These are phyloP conservation scores for Falco novaeseelandiae DNA, from an alignment of 2,797 vertebrate genomes.

Conservation along the genomic window DNA sequence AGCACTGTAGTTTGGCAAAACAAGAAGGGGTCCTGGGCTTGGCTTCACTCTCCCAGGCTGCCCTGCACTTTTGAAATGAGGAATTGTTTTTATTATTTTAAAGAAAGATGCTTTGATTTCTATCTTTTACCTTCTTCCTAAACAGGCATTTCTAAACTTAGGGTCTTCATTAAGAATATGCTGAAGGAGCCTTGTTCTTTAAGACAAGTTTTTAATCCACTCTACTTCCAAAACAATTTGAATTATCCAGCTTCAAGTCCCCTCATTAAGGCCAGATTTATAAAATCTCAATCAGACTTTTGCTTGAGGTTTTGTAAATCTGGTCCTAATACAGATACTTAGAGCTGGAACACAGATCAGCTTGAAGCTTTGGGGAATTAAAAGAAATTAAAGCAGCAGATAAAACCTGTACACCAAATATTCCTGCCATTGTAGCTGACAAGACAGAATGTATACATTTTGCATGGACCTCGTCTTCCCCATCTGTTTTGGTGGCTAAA, in stretches of 20 bases:
- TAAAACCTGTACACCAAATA: neutral
- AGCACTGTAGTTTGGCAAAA: neutral
- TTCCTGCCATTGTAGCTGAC: neutral
- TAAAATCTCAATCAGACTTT: neutral
- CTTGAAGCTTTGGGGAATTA: neutral
- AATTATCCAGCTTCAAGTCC: constrained; percentile 19
- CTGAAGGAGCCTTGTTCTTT: neutral
- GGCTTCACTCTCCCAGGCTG: neutral
- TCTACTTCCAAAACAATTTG: neutral
- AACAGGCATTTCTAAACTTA: neutral
- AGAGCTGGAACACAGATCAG: neutral
- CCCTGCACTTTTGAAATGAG: neutral
- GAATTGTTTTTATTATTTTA: neutral
- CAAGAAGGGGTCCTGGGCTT: neutral
- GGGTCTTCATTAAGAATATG: neutral
- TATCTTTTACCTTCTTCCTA: neutral
- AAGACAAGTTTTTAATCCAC: neutral
- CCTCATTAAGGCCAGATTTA: neutral
- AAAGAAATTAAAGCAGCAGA: neutral
- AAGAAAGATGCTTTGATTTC: neutral
- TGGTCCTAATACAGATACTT: neutral
- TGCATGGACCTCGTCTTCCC: neutral
- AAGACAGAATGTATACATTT: neutral
- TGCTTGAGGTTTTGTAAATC: constrained; percentile 13
- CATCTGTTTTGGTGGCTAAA: neutral